These are phyloP conservation scores for Perccottus glenii DNA, from an alignment of 2,113 vertebrate species.

Conservation along the genomic window DNA sequence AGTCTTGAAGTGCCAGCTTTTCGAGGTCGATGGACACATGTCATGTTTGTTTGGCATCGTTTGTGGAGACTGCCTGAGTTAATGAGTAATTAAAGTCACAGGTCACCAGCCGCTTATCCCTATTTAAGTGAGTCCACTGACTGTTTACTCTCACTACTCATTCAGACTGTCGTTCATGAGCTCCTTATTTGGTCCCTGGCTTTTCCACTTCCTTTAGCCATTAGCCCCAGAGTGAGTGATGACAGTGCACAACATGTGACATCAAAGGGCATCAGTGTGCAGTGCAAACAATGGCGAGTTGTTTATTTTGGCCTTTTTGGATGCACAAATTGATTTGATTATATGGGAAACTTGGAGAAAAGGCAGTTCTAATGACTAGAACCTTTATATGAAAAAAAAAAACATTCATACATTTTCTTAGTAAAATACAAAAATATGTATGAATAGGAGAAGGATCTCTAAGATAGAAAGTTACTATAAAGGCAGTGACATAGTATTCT, in stretches of 20 bases:
- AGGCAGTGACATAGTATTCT: background rate
- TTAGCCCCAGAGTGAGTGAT: background rate
- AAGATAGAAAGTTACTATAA: too few species aligned
- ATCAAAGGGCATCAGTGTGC: background rate
- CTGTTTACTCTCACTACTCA: slow-evolving; percentile 3
- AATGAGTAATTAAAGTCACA: slow-evolving; percentile 57
- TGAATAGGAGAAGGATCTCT: too few species aligned
- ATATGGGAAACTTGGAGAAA: background rate
- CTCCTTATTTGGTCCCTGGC: slow-evolving; percentile 20
- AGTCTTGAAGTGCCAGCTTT: background rate
- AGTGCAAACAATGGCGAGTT: background rate
- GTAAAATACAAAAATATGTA: too few species aligned
- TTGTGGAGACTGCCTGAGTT: slow-evolving; percentile 51
- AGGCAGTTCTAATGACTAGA: too few species aligned
- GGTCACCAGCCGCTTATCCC: slow-evolving; percentile 49
- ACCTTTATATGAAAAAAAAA: too few species aligned
- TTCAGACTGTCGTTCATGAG: slow-evolving; percentile 19
- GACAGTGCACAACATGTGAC: background rate
- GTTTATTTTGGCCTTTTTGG: background rate
- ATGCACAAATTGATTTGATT: too few species aligned
- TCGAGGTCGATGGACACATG: background rate
- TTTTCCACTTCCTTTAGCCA: slow-evolving; percentile 23
- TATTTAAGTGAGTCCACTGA: slow-evolving; percentile 28
- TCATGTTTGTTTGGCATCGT: slow-evolving; percentile 42
- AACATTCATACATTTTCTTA: too few species aligned